A percentile compares a stretch with the other conserved stretches of the same genome.
phyloP scores from a whole-genome alignment of 2,797 vertebrate genomes.

The Myotis pilosus region DNA sequence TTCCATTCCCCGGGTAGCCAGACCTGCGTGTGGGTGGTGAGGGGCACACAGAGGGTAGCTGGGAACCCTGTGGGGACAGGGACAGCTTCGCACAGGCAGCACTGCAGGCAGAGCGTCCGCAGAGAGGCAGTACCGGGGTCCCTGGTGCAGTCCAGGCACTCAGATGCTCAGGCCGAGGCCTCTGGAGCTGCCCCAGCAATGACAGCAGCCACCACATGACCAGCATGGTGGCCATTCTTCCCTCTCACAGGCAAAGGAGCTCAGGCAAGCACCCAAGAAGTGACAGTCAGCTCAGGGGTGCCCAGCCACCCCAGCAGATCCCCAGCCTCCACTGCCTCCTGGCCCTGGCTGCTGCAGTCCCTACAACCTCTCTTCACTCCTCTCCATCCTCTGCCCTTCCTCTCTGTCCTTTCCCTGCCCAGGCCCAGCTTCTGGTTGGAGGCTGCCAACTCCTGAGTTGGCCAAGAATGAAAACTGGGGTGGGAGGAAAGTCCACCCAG shows the following conservation, averaged over 20 bases:
- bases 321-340: background rate
- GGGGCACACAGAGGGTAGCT: background rate
- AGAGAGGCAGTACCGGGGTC: background rate
- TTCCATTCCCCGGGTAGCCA: background rate
- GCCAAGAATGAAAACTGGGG: background rate
- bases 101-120: background rate
- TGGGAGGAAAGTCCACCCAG: background rate
- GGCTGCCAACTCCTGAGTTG: background rate
- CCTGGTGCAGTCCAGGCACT: background rate
- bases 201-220: background rate
- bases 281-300: background rate
- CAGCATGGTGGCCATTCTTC: background rate
- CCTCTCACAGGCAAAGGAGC: background rate
- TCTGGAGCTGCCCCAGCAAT: background rate
- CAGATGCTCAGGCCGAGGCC: background rate
- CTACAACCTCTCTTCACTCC: background rate
- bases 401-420: background rate
- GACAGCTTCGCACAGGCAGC: background rate
- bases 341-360: background rate
- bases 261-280: background rate
- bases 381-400: background rate
- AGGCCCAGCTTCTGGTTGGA: background rate
- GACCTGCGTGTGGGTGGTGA: conserved; percentile 5
- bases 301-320: background rate
- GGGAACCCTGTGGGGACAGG: background rate